A percentile compares a stretch with the other conserved stretches of the same genome.
Conservation (phyloP, 2,113 vertebrate genomes). For the Anas platyrhynchos region DNA sequence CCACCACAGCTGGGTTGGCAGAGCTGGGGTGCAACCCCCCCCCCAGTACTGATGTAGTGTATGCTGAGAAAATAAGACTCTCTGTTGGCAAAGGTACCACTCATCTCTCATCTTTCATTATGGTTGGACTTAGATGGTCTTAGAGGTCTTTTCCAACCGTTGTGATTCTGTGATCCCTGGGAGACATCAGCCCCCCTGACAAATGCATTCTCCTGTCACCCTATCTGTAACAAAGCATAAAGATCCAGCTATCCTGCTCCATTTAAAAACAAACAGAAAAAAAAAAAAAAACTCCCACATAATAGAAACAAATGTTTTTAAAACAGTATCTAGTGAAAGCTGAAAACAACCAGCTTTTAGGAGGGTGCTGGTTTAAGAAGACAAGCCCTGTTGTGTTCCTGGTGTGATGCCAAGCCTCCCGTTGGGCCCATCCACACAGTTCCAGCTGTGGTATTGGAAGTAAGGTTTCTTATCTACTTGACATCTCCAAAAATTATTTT, state of each 20-base stretch:
- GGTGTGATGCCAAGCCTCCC: not conserved
- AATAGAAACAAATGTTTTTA: not conserved
- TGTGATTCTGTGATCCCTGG: no score
- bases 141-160: no score
- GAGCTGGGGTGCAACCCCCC: not conserved
- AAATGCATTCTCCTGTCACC: not conserved
- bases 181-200: not conserved
- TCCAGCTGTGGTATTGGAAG: not conserved
- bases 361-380: not conserved
- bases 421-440: not conserved
- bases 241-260: not conserved
- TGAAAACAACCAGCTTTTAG: not conserved
- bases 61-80: not conserved
- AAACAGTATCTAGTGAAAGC: not conserved
- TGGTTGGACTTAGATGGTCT: no score
- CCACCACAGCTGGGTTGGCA: not conserved
- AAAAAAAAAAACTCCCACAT: not conserved
- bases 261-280: not conserved
- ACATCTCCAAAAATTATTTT: not conserved
- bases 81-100: conserved; percentile 14
- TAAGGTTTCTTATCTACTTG: not conserved
- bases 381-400: not conserved
- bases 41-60: not conserved
- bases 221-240: not conserved
- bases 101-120: not conserved